These are phyloP conservation scores for Pelobates fuscus DNA, from an alignment of 2,113 vertebrate species.

Conservation along the genomic window DNA sequence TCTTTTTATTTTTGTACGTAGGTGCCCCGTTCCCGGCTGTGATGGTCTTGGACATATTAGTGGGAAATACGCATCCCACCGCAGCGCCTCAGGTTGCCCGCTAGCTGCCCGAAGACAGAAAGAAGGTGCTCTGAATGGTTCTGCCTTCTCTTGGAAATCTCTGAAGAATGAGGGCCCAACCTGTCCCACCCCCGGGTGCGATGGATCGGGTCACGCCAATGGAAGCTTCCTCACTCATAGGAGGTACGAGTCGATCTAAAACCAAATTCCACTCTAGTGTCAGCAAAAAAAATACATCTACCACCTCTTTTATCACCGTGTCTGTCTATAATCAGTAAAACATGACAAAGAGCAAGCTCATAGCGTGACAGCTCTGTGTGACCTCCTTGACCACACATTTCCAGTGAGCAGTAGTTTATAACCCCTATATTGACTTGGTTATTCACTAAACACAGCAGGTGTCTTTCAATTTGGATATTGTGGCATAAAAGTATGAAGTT, in stretches of 20 bases:
- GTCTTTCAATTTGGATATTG: no score
- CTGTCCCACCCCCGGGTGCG: conserved; percentile 92
- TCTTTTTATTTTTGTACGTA: conserved; percentile 53
- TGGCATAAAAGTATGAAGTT: no score
- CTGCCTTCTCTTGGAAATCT: conserved; percentile 92
- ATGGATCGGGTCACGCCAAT: conserved; percentile 92
- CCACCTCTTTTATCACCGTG: no score
- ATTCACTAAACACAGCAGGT: no score
- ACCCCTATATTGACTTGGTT: no score
- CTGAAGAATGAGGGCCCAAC: conserved; percentile 92
- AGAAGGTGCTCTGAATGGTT: conserved; percentile 88
- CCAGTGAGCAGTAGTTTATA: no score
- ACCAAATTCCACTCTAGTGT: no score
- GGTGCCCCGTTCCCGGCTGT: conserved; percentile 94
- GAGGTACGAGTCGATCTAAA: conserved; percentile 71
- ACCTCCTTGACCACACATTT: no score
- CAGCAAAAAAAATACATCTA: no score
- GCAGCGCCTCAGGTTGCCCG: conserved; percentile 94
- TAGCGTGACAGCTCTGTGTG: no score
- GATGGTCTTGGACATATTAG: conserved; percentile 97
- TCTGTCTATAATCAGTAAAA: no score
- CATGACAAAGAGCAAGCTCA: no score
- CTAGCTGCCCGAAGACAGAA: conserved; percentile 93
- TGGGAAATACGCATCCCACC: conserved; percentile 94
- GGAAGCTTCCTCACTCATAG: conserved; percentile 98